A percentile compares a stretch with the other conserved stretches of the same genome.
Evolutionary conservation across 2,113 vertebrate species (phyloP).

Genomic region (Balaenoptera acutorostrata): DNA sequence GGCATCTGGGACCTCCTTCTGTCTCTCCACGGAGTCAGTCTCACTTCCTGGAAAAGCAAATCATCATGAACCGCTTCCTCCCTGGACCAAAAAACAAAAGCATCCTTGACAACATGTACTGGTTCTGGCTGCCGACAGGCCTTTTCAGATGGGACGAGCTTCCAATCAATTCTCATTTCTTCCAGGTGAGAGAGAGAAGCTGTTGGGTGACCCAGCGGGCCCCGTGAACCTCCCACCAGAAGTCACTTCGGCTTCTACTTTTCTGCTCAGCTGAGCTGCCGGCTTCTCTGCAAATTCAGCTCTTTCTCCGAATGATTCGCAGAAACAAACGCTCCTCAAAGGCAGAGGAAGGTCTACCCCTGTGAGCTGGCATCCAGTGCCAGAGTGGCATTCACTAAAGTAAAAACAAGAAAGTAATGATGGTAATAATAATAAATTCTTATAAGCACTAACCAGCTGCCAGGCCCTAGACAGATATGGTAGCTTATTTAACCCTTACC

Average conservation of each 20-base stretch:
- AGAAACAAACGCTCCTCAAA: not conserved
- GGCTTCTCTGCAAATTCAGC: not conserved
- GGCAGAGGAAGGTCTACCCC: not conserved
- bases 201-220: not conserved
- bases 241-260: slow-evolving; percentile 17
- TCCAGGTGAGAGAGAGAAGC: slow-evolving; percentile 35
- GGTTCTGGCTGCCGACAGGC: not conserved
- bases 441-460: not conserved
- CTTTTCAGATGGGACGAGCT: slow-evolving; percentile 6
- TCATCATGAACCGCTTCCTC: not conserved
- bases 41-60: not conserved
- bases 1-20: not conserved
- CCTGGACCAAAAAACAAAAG: not conserved
- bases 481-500: not conserved
- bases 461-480: not conserved
- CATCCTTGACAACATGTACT: not conserved
- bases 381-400: not conserved
- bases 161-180: slow-evolving; percentile 49
- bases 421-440: not conserved
- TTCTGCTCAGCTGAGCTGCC: slow-evolving; percentile 11
- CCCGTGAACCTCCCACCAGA: not conserved
- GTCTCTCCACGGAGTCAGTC: not conserved
- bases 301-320: not conserved
- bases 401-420: not conserved
- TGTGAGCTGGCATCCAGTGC: not conserved